Base-by-base conservation (phyloP, 2,888 invertebrate species). In the Lepas anatifera region DNA sequence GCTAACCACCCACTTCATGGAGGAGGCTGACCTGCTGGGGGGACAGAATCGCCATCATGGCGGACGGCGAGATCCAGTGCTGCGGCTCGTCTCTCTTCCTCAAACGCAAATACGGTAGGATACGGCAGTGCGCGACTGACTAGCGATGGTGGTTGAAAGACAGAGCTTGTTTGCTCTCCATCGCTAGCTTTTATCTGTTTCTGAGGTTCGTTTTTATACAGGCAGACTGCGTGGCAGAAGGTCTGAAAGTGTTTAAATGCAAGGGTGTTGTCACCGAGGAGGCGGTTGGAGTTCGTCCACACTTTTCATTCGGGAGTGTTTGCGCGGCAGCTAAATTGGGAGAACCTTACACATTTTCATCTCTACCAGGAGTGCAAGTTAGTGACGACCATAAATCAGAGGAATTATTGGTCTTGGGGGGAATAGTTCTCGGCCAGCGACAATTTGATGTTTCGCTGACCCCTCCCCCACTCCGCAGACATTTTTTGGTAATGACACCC, bases 1-100 rank as follows among this genome's bases (percentile, higher is more conserved):
- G 69, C 83, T 94, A 70, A 91, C 92, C 1, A 93, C 93, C 0
- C 93, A 93, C 77, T 90, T 91, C 77, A 85, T 93, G 78, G 93
- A 93, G 78, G 93, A 93, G 78, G 93, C 93, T 0, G 93, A 93
- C 76, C 84, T 92, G 73, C 83, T 94, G 8, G 92, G 92, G n/a
- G 68, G 93, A 94, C 77, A 85, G 89, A 52, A 88, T 93, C 52
- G 87, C 92, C 32, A 89, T 93, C 72, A 87, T 94, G 71, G 78
- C 81, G 6, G 77, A 80, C 72, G 82, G 82, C 41, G 74, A 76
- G 72, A 76, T 85, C 16, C 81, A 82, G 72, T 84, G 84, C 73
- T 81, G 81, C 74, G 85, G 85, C 2, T 82, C 83, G 2, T 81
- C 84, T 18, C 77, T 85, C 27, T 85, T 84, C 76, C 78, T 85